A percentile compares a stretch with the other conserved stretches of the same genome.
phyloP scores from a whole-genome alignment of 2,113 vertebrate species.

The Ivindomyrus marchei region DNA sequence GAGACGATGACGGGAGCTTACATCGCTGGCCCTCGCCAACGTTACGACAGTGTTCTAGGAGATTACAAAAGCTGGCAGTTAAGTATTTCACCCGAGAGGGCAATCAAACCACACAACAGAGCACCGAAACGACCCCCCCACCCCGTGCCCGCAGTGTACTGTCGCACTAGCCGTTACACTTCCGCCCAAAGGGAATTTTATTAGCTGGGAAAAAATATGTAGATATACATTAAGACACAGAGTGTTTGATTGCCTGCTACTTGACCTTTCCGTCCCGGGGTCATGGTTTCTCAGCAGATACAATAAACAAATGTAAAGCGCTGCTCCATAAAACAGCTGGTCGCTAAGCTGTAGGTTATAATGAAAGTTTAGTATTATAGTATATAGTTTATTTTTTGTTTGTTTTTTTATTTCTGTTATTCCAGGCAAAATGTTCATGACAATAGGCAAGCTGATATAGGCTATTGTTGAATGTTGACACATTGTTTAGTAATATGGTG shows the following conservation, averaged over 20 bases:
- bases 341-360: neutral
- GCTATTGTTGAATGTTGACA: neutral
- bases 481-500: neutral
- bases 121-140: neutral
- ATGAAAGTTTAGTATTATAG: neutral
- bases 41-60: neutral
- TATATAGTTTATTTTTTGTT: neutral
- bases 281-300: neutral
- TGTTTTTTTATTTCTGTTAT: neutral
- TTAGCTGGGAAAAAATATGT: neutral
- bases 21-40: neutral
- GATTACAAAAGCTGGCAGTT: neutral
- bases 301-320: neutral
- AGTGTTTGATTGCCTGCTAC: conserved; percentile 8
- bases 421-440: neutral
- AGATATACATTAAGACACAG: conserved; percentile 7
- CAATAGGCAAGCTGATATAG: neutral
- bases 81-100: neutral
- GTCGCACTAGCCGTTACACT: neutral
- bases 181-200: neutral
- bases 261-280: conserved; percentile 5
- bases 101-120: neutral
- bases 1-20: neutral
- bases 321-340: neutral
- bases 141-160: neutral